Evolutionary conservation across 2,888 invertebrate genomes (phyloP).

Genomic region (Helobdella robusta): DNA sequence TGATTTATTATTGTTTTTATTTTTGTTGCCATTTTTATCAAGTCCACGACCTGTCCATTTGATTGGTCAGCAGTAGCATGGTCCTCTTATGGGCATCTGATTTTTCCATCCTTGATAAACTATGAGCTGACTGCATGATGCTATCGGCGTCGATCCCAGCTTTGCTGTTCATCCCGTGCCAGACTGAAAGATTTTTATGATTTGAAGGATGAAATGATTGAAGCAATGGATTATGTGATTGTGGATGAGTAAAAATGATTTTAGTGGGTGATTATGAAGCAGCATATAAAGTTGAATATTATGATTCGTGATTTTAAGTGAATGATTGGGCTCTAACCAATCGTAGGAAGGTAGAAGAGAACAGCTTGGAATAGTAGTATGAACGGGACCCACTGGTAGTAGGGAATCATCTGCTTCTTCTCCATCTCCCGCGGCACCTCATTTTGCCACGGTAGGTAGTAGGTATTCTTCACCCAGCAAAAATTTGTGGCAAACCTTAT

Average conservation of each 20-base stretch:
- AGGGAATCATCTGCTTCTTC: constrained; percentile 36
- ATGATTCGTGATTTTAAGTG: too few species aligned
- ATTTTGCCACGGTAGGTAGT: constrained; percentile 34
- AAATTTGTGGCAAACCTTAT: constrained; percentile 32
- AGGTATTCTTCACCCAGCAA: constrained; percentile 38
- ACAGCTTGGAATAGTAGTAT: constrained; percentile 46
- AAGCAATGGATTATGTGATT: too few species aligned
- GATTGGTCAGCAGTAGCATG: constrained; percentile 30
- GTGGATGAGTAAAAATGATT: too few species aligned
- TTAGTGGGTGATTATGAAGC: too few species aligned
- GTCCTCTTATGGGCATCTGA: constrained; percentile 23
- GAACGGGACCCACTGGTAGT: constrained; percentile 42
- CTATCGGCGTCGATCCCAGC: constrained; percentile 34
- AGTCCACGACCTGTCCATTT: constrained; percentile 34
- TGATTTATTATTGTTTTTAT: too few species aligned
- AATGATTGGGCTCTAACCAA: constrained; percentile 28
- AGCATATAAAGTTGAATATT: too few species aligned
- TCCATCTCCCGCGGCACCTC: constrained; percentile 31
- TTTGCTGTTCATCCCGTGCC: constrained; percentile 47
- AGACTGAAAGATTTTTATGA: constrained; percentile 37
- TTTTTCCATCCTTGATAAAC: constrained; percentile 26
- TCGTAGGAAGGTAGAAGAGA: constrained; percentile 47
- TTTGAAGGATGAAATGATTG: too few species aligned
- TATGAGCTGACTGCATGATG: constrained; percentile 30
- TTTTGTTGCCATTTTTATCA: too few species aligned